Base-by-base conservation (phyloP, 1,140 invertebrate species). In the Episyrphus balteatus region DNA sequence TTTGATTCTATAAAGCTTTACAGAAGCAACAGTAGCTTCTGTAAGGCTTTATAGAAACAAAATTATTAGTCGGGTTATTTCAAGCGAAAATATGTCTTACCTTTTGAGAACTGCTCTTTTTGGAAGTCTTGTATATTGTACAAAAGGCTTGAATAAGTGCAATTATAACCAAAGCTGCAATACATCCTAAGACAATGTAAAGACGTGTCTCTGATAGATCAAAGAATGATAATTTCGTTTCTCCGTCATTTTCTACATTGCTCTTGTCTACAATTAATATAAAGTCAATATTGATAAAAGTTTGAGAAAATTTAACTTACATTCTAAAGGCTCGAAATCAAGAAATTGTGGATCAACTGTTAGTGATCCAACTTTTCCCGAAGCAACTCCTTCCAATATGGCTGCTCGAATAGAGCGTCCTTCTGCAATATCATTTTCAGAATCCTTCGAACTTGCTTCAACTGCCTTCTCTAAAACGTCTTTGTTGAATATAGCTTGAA, bases 141-240 rank as follows among this genome's bases (percentile, higher is more conserved):
- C 88, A 89, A 36, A 73, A 79, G 5, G 88, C 88, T 71, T 93
- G 90, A 15, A 92, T 72, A 3, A 92, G 52, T 12, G 85, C 84
- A 9, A 93, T 73, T 9, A 88, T 69, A 12, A 91, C 70, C 44
- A 94, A 66, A 1, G 86, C 87, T 12, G 75, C 80, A 47, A 92
- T 80, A 50, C 87, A 85, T 9, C 82, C 89, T 37, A 88, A 72
- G 11, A 92, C 84, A 50, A 88, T 82, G 71, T 88, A 91, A 46
- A 90, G 70, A 56, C 88, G 86, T 3, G 80, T 80, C 54, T 76
- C 77, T 1, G 81, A 76, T 21, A 77, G 64, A 48, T 75, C 73
- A 56, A 79, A 78, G 69, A 78, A 77, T 14, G 66, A 70, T 41
- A 63, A 62, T 12, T 61, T 52, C 0, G 59, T 50, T 3, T 37